A percentile compares a stretch with the other conserved stretches of the same genome.
These are phyloP conservation scores for Macroglossus sobrinus DNA, from an alignment of 2,113 vertebrate genomes.

Conservation along the genomic window DNA sequence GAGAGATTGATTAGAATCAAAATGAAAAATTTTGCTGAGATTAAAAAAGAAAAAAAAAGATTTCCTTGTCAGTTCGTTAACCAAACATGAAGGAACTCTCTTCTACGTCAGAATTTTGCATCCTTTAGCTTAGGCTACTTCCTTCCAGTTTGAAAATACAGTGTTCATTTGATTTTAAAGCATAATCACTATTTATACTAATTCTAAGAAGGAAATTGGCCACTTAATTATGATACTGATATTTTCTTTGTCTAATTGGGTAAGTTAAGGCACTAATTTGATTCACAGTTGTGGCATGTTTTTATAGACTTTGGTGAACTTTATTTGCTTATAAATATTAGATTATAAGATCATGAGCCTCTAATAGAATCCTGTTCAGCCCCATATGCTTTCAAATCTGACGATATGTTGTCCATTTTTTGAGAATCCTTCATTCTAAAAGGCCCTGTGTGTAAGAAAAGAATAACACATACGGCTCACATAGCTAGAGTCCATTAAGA, in stretches of 20 bases:
- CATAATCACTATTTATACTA: constrained; percentile 77
- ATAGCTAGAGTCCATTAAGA: constrained; percentile 52
- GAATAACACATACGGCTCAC: constrained; percentile 26
- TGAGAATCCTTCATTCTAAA: constrained; percentile 56
- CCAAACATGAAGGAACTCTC: constrained; percentile 1
- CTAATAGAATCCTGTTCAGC: constrained; percentile 29
- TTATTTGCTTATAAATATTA: constrained; percentile 70
- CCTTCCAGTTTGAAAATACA: constrained; percentile 49
- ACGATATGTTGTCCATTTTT: constrained; percentile 64
- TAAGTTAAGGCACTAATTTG: constrained; percentile 80
- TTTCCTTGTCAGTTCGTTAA: not conserved
- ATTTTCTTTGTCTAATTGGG: constrained; percentile 72
- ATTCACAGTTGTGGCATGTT: constrained; percentile 74
- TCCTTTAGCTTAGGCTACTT: constrained; percentile 27
- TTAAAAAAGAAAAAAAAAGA: not conserved
- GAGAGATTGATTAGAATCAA: not conserved
- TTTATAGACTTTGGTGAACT: constrained; percentile 74
- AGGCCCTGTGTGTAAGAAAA: constrained; percentile 39
- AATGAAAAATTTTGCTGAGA: constrained; percentile 51
- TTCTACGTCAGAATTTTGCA: not conserved
- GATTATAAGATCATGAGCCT: constrained; percentile 48
- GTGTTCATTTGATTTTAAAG: constrained; percentile 53
- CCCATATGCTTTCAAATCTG: constrained; percentile 56
- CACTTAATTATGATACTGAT: constrained; percentile 66
- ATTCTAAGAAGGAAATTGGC: constrained; percentile 72